Evolutionary conservation across 2,113 vertebrate genomes (phyloP).

Genomic region (Passer montanus): DNA sequence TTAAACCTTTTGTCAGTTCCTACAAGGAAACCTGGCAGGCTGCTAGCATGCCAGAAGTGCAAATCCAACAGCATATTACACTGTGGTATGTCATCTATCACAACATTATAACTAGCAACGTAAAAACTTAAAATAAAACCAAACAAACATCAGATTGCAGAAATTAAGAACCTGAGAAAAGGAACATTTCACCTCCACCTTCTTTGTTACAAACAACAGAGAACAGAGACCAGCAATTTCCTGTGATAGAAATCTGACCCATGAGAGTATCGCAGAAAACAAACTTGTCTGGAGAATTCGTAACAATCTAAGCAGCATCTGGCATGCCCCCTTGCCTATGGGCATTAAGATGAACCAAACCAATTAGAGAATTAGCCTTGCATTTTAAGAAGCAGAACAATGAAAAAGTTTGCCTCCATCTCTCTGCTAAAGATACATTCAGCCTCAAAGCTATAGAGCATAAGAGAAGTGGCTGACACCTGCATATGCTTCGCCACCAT

Average conservation of each 20-base stretch:
- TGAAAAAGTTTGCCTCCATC: background rate
- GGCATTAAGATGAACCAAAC: background rate
- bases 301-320: background rate
- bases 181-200: background rate
- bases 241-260: conserved; percentile 4
- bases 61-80: background rate
- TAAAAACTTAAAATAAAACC: background rate
- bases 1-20: background rate
- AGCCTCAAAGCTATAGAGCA: background rate
- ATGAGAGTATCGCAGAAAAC: background rate
- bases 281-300: background rate
- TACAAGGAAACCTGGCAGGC: background rate
- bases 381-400: background rate
- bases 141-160: background rate
- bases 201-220: background rate
- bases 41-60: background rate
- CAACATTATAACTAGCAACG: background rate
- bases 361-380: background rate
- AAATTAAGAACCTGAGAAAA: background rate
- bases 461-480: background rate
- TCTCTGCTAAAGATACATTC: background rate
- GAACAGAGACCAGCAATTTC: background rate
- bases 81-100: background rate
- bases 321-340: background rate
- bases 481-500: background rate